phyloP scores from a whole-genome alignment of 2,888 invertebrate genomes.

The Rhodophaea formosa region DNA sequence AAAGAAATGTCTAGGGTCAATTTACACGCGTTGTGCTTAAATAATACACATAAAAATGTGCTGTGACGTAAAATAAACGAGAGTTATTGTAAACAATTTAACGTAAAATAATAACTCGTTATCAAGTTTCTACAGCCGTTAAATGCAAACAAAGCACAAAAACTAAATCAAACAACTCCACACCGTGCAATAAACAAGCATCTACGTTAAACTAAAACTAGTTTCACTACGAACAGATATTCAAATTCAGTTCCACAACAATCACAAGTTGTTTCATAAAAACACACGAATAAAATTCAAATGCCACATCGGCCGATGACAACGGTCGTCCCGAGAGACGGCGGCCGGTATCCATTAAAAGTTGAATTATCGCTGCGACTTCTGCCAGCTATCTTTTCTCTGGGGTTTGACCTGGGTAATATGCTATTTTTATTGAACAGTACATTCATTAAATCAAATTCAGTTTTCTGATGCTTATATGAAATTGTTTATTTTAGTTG shows the following conservation, averaged over 20 bases:
- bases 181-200: not conserved
- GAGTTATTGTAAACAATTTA: too few relatives aligned
- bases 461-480: too few relatives aligned
- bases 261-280: conserved; percentile 36
- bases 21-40: too few relatives aligned
- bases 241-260: conserved; percentile 25
- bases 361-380: conserved; percentile 60
- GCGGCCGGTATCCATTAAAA: conserved; percentile 60
- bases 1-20: too few relatives aligned
- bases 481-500: too few relatives aligned
- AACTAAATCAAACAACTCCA: not conserved
- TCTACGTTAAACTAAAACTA: conserved; percentile 1
- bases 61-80: too few relatives aligned
- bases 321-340: conserved; percentile 46
- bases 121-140: not conserved
- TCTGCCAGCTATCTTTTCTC: conserved; percentile 46
- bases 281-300: conserved; percentile 49
- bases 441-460: too few relatives aligned
- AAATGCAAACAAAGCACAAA: not conserved
- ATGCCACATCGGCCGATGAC: conserved; percentile 58
- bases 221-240: conserved; percentile 17
- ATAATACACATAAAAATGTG: too few relatives aligned
- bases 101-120: too few relatives aligned
- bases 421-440: conserved; percentile 26
- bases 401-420: conserved; percentile 47